Evolutionary conservation across 37 sponge, comb jelly and placozoan genomes (phyloP).

Genomic region (Bolinopsis microptera): DNA sequence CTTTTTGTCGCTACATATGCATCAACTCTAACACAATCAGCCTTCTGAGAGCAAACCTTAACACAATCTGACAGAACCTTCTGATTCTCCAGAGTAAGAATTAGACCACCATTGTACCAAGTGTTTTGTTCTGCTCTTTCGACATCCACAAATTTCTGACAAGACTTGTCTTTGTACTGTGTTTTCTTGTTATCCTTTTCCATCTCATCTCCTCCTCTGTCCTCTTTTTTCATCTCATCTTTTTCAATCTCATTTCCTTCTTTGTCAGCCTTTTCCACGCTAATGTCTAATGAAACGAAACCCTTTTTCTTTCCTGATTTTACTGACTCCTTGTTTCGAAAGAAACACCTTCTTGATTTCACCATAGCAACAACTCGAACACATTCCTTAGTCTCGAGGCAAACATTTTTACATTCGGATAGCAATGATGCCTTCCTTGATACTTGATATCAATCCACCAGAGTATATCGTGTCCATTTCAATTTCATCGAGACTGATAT

Average conservation of each 20-base stretch:
- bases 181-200: neutral
- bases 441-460: neutral
- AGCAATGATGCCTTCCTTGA: neutral
- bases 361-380: neutral
- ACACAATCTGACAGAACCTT: conserved; percentile 8
- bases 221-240: neutral
- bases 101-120: neutral
- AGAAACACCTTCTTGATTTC: neutral
- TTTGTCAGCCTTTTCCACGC: neutral
- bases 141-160: neutral
- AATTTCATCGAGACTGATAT: conserved; percentile 8
- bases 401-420: neutral
- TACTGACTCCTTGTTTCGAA: neutral
- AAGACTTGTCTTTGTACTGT: neutral
- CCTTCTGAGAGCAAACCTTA: neutral
- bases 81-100: neutral
- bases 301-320: neutral
- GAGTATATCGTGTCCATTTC: neutral
- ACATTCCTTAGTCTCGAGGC: neutral
- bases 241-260: neutral
- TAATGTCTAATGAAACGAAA: neutral
- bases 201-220: neutral
- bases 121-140: neutral
- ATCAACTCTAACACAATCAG: neutral
- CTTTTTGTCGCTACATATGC: neutral